Percentiles rank a stretch among this genome's conserved stretches.
phyloP scores from a whole-genome alignment of 1,140 invertebrate species.

The Odontomachus brunneus region DNA sequence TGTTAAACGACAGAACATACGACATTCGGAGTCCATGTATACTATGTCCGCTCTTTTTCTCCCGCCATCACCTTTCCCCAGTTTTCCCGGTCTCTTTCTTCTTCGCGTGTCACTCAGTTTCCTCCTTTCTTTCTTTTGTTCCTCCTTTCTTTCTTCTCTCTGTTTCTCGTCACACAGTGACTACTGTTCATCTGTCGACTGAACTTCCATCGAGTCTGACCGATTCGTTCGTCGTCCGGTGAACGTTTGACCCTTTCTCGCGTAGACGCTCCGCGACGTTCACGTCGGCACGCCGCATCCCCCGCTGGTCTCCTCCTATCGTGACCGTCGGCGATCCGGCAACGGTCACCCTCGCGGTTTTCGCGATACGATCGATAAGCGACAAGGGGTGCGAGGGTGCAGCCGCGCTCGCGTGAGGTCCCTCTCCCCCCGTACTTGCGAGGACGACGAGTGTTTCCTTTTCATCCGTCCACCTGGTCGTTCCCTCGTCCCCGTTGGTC shows the following conservation, averaged over 20 bases:
- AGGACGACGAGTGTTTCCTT: conserved; percentile 39
- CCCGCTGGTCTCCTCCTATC: not conserved
- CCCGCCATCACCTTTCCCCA: no score
- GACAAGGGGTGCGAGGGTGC: conserved; percentile 22
- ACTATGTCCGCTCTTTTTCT: no score
- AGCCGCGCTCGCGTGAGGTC: conserved; percentile 21
- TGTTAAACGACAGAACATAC: no score
- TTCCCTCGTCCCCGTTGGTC: conserved; percentile 6
- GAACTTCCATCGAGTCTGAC: no score
- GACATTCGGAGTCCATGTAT: no score
- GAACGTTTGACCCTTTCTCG: not conserved
- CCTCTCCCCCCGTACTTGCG: not conserved
- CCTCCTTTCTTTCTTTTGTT: no score
- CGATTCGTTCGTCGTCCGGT: no score
- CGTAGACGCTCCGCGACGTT: not conserved
- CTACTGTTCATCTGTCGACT: no score
- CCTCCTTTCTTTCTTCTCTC: no score
- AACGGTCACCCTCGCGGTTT: conserved; percentile 44
- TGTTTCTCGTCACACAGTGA: no score
- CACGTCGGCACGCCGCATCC: not conserved
- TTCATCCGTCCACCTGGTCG: conserved; percentile 13
- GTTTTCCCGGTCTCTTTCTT: no score
- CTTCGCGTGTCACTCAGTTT: no score
- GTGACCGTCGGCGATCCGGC: not conserved
- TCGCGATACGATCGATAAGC: conserved; percentile 49